phyloP scores from a whole-genome alignment of 2,888 invertebrate genomes.

The Calliscelio sp. region DNA sequence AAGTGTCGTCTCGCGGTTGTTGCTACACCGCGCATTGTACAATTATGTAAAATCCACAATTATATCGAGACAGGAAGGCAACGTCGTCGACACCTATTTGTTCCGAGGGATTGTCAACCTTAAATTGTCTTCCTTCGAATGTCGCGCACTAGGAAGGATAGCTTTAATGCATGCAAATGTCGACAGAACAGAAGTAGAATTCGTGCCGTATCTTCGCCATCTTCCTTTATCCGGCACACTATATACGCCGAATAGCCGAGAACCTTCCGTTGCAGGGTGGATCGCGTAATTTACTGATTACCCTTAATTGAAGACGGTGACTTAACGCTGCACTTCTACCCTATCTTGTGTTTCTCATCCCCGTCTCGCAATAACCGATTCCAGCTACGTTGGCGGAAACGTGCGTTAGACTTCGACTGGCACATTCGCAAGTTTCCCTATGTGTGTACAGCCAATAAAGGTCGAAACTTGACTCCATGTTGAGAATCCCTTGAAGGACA shows the following conservation, averaged over 20 bases:
- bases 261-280: constrained; percentile 66
- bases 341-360: constrained; percentile 69
- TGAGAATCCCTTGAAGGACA: constrained; percentile 8
- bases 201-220: constrained; percentile 82
- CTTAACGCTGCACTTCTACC: constrained; percentile 80
- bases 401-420: constrained; percentile 65
- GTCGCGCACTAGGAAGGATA: constrained; percentile 74
- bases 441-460: constrained; percentile 49
- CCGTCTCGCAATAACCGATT: constrained; percentile 78
- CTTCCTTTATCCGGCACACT: constrained; percentile 68
- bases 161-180: constrained; percentile 82
- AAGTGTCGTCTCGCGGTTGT: constrained; percentile 1
- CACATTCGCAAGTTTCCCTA: constrained; percentile 54
- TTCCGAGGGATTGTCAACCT: constrained; percentile 68
- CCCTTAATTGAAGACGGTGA: constrained; percentile 84
- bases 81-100: constrained; percentile 59
- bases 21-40: not conserved
- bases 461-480: constrained; percentile 45
- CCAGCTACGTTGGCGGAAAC: constrained; percentile 71
- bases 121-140: constrained; percentile 70
- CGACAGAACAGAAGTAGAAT: constrained; percentile 81
- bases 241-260: constrained; percentile 61
- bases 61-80: constrained; percentile 38
- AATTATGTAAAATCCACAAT: constrained; percentile 56
- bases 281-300: constrained; percentile 83